Percentiles rank a stretch among this genome's conserved stretches.
phyloP scores from a whole-genome alignment of 2,888 invertebrate species.

The Zaprionus bogoriensis region DNA sequence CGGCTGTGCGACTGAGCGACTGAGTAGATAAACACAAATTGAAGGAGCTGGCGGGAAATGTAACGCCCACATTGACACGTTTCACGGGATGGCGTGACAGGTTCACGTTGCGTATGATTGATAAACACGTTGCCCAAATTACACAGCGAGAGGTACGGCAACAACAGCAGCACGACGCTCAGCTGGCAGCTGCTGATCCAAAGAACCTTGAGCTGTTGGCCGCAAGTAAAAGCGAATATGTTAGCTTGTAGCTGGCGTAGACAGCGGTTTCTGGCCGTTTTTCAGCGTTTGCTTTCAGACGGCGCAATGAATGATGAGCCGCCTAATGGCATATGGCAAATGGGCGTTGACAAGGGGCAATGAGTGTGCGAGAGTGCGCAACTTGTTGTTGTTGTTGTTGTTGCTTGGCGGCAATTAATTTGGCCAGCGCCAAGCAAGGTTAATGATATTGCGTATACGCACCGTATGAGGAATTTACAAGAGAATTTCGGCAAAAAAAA shows the following conservation, averaged over 20 bases:
- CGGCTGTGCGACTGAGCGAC: too few species aligned
- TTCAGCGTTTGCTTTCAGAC: slow-evolving; percentile 26
- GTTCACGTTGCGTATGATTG: slow-evolving; percentile 71
- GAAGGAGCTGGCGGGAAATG: slow-evolving; percentile 1
- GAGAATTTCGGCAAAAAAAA: not conserved
- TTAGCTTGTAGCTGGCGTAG: slow-evolving; percentile 16
- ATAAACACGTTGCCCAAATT: slow-evolving; percentile 66
- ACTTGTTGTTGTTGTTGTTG: not conserved
- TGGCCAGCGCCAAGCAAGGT: slow-evolving; percentile 13
- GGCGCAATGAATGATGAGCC: slow-evolving; percentile 66
- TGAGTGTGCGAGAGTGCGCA: slow-evolving; percentile 17
- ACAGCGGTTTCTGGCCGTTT: slow-evolving; percentile 25
- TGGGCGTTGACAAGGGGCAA: slow-evolving; percentile 65
- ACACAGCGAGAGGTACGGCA: slow-evolving; percentile 13
- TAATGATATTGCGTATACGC: slow-evolving; percentile 22
- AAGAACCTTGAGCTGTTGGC: slow-evolving; percentile 50
- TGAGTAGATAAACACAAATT: not conserved
- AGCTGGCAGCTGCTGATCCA: slow-evolving; percentile 27
- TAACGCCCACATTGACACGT: slow-evolving; percentile 62
- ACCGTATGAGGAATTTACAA: not conserved
- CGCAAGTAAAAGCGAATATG: slow-evolving; percentile 42
- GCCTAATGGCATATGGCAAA: slow-evolving; percentile 72
- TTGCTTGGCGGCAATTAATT: slow-evolving; percentile 7
- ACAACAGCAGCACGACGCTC: not conserved
- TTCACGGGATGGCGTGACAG: slow-evolving; percentile 55